Conservation (phyloP, 1,140 invertebrate species). For the Apis cerana region DNA sequence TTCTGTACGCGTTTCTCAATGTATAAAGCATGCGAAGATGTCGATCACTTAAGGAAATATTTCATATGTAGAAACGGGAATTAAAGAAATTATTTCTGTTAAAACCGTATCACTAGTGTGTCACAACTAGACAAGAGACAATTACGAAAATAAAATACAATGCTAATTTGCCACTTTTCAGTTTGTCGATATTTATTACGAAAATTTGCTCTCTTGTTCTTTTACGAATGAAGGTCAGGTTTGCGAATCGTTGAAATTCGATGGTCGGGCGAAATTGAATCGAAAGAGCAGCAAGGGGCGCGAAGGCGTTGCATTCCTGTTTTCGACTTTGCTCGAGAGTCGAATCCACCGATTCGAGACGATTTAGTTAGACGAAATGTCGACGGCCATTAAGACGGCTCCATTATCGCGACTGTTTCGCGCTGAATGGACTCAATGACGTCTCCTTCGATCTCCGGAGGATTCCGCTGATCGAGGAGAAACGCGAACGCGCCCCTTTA, state of each 20-base stretch:
- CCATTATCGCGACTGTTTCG: conserved; percentile 36
- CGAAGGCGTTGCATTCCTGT: conserved; percentile 1
- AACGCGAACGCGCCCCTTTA: conserved; percentile 16
- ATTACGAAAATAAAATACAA: no score
- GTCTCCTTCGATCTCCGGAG: conserved; percentile 27
- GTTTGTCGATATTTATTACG: no score
- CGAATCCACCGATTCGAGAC: conserved; percentile 1
- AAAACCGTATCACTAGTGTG: no score
- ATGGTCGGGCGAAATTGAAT: conserved; percentile 9
- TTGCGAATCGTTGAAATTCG: conserved; percentile 5
- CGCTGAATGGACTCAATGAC: conserved; percentile 31
- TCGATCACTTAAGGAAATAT: no score
- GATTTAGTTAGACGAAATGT: conserved; percentile 25
- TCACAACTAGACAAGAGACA: no score
- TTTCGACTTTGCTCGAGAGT: conserved; percentile 25
- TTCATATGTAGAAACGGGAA: no score
- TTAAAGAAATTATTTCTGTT: no score
- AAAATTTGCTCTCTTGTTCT: no score
- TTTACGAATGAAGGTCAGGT: background rate
- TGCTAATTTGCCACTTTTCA: no score
- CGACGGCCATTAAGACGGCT: conserved; percentile 22
- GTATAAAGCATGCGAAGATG: no score
- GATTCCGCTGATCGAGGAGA: conserved; percentile 31
- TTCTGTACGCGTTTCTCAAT: no score
- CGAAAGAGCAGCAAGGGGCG: background rate